Conservation (phyloP, 2,888 invertebrate species). For the Busseola fusca region DNA sequence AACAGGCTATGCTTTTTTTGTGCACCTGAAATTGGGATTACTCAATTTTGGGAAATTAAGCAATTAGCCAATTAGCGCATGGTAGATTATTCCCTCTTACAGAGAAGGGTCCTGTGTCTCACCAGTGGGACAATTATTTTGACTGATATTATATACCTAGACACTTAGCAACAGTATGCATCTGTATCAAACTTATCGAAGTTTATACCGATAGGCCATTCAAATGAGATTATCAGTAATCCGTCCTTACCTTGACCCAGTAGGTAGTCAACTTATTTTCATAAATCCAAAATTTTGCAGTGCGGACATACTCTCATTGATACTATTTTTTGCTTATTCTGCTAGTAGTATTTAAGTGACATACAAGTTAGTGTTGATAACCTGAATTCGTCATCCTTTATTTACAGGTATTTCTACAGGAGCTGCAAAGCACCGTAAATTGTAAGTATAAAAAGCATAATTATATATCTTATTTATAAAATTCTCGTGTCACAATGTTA, state of each 20-base stretch:
- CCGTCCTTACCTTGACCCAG: conserved; percentile 19
- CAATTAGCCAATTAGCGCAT: not conserved
- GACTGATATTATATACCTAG: too few species aligned
- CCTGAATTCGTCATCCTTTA: conserved; percentile 44
- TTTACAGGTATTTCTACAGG: conserved; percentile 71
- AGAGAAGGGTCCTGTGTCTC: not conserved
- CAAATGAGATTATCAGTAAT: conserved; percentile 13
- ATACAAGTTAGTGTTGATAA: conserved; percentile 5
- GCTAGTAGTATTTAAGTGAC: not conserved
- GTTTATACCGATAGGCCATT: conserved; percentile 1
- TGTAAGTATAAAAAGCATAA: conserved; percentile 73
- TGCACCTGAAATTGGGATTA: conserved; percentile 2
- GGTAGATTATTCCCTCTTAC: not conserved
- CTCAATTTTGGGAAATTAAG: not conserved
- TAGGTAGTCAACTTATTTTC: conserved; percentile 2
- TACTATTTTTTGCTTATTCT: conserved; percentile 1
- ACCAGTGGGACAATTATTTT: not conserved
- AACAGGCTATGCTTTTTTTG: not conserved
- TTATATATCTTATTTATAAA: too few species aligned
- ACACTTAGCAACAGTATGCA: not conserved
- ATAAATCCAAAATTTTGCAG: not conserved
- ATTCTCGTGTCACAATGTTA: too few species aligned
- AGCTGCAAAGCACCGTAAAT: conserved; percentile 70
- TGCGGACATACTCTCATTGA: not conserved
- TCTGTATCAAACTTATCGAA: not conserved